phyloP scores from a whole-genome alignment of 2,113 vertebrate species.

The Calypte anna region DNA sequence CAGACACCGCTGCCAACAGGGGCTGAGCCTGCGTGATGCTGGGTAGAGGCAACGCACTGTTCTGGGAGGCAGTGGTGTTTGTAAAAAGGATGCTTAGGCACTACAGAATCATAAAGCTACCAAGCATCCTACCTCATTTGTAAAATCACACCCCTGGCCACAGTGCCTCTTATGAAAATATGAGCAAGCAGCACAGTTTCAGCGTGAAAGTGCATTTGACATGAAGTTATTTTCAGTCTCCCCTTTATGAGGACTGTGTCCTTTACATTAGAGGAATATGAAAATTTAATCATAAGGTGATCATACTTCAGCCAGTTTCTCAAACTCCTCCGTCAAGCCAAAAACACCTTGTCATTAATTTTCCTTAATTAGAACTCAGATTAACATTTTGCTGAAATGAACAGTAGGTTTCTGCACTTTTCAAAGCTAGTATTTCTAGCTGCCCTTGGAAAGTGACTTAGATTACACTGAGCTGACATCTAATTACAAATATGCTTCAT shows the following conservation, averaged over 20 bases:
- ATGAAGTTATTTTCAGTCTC: not conserved
- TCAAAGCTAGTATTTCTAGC: not conserved
- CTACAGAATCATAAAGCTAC: too few relatives aligned
- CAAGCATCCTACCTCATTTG: not conserved
- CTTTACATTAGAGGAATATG: not conserved
- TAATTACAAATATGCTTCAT: not conserved
- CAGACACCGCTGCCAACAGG: not conserved
- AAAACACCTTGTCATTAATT: not conserved
- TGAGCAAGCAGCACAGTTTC: not conserved
- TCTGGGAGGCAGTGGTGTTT: accelerated
- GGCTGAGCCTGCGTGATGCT: not conserved
- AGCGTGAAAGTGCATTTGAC: not conserved
- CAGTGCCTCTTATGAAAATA: not conserved
- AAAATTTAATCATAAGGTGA: not conserved
- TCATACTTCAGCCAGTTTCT: not conserved
- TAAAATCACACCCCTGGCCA: not conserved
- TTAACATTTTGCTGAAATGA: not conserved
- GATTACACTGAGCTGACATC: not conserved
- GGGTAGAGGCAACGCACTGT: accelerated
- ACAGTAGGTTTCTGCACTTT: not conserved
- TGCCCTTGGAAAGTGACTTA: not conserved
- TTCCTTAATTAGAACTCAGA: not conserved
- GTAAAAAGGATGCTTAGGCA: not conserved
- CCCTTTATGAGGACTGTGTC: not conserved
- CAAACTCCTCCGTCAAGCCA: not conserved